A percentile compares a stretch with the other conserved stretches of the same genome.
Evolutionary conservation across 23 tunicate species (phyloP).

Genomic region (Aplidium turbinatum): DNA sequence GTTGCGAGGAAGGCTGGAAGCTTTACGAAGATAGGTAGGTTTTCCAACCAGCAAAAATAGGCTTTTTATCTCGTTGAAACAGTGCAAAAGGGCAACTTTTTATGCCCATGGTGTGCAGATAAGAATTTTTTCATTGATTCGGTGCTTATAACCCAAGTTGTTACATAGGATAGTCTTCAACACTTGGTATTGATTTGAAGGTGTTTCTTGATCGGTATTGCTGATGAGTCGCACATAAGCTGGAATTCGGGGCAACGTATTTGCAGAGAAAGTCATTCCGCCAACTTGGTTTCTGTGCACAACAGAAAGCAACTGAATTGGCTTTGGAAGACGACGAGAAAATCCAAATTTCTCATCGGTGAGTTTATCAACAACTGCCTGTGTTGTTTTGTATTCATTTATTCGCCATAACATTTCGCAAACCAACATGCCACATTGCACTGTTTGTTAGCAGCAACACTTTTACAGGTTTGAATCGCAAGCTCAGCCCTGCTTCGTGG

Average conservation of each 20-base stretch:
- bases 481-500: slow-evolving; percentile 56
- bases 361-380: background rate
- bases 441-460: background rate
- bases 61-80: background rate
- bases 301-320: slow-evolving; percentile 63
- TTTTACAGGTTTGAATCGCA: slow-evolving; percentile 70
- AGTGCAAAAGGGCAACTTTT: background rate
- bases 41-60: background rate
- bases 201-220: slow-evolving; percentile 49
- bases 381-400: background rate
- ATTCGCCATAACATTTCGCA: too few relatives aligned
- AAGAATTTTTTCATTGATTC: background rate
- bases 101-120: background rate
- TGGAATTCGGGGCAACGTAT: slow-evolving; percentile 80
- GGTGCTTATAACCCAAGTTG: background rate
- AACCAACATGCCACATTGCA: too few relatives aligned
- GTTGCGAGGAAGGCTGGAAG: slow-evolving; percentile 66
- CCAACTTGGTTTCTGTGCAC: slow-evolving; percentile 57
- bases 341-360: slow-evolving; percentile 60
- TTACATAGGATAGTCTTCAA: background rate
- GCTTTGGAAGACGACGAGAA: slow-evolving; percentile 53
- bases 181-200: slow-evolving; percentile 25
- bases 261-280: slow-evolving; percentile 66
- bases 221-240: slow-evolving; percentile 9
- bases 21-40: slow-evolving; percentile 48